These are phyloP conservation scores for Aphrophora alni DNA, from an alignment of 2,888 invertebrate genomes.

Conservation along the genomic window DNA sequence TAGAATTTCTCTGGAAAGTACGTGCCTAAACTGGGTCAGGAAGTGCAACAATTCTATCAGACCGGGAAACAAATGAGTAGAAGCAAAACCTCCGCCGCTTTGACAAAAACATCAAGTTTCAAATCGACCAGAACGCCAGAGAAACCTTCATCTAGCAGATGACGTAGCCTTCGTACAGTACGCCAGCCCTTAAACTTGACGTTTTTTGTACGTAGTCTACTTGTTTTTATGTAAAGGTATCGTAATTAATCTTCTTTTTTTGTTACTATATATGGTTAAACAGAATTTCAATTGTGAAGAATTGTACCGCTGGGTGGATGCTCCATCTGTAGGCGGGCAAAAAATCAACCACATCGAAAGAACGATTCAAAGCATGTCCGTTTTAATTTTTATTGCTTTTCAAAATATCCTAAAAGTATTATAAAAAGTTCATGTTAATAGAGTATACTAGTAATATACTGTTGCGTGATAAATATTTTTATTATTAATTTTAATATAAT, in stretches of 20 bases:
- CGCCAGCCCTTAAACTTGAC: too few relatives aligned
- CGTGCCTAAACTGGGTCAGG: conserved; percentile 21
- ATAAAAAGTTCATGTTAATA: too few relatives aligned
- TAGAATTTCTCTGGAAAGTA: not conserved
- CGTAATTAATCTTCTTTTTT: not conserved
- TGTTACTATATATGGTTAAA: not conserved
- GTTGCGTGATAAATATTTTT: too few relatives aligned
- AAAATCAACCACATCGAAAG: too few relatives aligned
- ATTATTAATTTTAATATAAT: too few relatives aligned
- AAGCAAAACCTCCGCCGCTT: not conserved
- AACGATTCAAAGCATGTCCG: too few relatives aligned
- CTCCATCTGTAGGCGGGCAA: too few relatives aligned
- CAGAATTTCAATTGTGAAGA: not conserved
- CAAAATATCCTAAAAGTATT: too few relatives aligned
- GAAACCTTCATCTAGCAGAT: not conserved
- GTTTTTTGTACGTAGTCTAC: too few relatives aligned
- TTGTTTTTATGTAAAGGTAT: not conserved
- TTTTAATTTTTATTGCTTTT: too few relatives aligned
- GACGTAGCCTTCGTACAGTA: not conserved
- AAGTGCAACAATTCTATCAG: conserved; percentile 23
- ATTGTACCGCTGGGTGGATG: too few relatives aligned
- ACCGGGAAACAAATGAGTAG: conserved; percentile 30
- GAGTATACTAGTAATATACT: too few relatives aligned
- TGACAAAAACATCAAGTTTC: not conserved
- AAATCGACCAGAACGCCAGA: not conserved